Evolutionary conservation across 1,140 invertebrate genomes (phyloP).

Genomic region (Nixonia krombeini): DNA sequence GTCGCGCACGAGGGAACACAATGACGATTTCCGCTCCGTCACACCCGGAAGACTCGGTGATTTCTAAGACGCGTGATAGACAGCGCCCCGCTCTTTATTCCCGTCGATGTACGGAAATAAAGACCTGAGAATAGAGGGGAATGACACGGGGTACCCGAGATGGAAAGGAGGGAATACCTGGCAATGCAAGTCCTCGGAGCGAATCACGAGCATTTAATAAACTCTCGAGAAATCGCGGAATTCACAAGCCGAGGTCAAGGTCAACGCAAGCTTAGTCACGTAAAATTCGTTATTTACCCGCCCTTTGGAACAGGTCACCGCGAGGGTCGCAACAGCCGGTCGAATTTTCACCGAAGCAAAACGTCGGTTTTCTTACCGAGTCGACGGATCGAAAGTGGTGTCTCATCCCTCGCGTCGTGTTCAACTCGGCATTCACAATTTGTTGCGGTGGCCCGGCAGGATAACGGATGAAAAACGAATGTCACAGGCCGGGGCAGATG

Average conservation of each 20-base stretch:
- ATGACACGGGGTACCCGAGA: background rate
- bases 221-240: no score
- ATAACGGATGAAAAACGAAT: background rate
- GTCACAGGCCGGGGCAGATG: background rate
- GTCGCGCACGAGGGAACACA: constrained; percentile 40
- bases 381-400: no score
- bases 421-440: background rate
- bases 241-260: no score
- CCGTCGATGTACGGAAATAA: constrained; percentile 7
- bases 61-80: constrained; percentile 41
- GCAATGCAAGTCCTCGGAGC: background rate
- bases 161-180: constrained; percentile 7
- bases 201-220: no score
- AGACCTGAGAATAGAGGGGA: constrained; percentile 16
- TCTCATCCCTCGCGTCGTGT: background rate
- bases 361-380: no score
- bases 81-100: constrained; percentile 1
- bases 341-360: no score
- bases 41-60: constrained; percentile 53
- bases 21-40: constrained; percentile 57
- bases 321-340: no score
- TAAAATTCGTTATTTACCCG: no score
- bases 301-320: no score
- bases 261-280: no score
- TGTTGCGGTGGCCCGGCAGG: background rate